A percentile compares a stretch with the other conserved stretches of the same genome.
Evolutionary conservation across 2,113 vertebrate genomes (phyloP).

Genomic region (Notechis scutatus): DNA sequence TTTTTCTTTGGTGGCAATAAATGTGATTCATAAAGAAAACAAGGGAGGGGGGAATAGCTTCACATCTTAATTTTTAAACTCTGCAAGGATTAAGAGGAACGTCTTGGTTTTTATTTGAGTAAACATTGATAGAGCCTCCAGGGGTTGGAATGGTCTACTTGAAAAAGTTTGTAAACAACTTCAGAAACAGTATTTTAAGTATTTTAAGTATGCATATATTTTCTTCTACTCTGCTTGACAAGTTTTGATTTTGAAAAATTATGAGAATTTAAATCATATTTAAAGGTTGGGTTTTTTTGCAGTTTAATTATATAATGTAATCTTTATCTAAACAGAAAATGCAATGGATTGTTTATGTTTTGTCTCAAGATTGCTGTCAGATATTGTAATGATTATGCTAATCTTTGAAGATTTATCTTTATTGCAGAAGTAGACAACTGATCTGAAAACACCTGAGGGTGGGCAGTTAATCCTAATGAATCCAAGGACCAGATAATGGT

Average conservation of each 20-base stretch:
- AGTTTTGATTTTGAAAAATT: background rate
- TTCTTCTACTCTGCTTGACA: background rate
- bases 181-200: background rate
- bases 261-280: background rate
- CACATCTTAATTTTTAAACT: background rate
- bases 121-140: background rate
- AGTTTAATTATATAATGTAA: background rate
- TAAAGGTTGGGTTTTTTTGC: background rate
- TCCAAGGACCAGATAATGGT: background rate
- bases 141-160: background rate
- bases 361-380: background rate
- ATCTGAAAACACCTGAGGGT: background rate
- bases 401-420: background rate
- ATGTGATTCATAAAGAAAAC: background rate
- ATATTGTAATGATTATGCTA: background rate
- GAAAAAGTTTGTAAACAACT: background rate
- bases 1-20: background rate
- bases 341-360: background rate
- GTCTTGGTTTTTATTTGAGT: background rate
- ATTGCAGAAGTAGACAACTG: background rate
- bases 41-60: background rate
- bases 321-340: background rate
- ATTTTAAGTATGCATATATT: background rate
- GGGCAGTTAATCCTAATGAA: background rate
- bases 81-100: background rate